Evolutionary conservation across 2,113 vertebrate genomes (phyloP), one percentile per base, ranked within the genome.

Genomic region (Daphoenositta chrysoptera): DNA sequence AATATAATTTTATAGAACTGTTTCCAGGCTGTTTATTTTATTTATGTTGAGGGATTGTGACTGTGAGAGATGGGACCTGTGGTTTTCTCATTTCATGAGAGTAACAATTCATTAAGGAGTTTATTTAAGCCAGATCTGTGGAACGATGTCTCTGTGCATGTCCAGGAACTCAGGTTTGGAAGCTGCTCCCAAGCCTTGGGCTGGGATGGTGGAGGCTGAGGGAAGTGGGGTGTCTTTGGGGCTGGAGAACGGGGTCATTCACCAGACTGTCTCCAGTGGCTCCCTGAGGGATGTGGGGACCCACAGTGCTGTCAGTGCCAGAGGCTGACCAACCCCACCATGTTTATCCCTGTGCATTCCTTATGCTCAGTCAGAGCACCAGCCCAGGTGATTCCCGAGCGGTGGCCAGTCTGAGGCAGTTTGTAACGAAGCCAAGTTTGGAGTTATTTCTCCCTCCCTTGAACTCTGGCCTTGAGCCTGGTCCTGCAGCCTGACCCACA

Each of bases 61-160:
- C 76, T 54, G 31, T 21, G 95, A 85, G 76, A 44, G 56, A 35
- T 63, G 82, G 89, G 79, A 73, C 63, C 39, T 75, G 82, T 65
- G 92, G 87, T 91, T 95, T 94, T 88, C 94, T 96, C 60, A 16
- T 87, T 96, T 87, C 42, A 63, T 40, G 58, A 24, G 70, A 76
- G 63, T 11, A 80, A 70, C 16, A 18, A 73, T 63, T 96, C 87
- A 63, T 95, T 88, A 66, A 83, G 44, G 66, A 91, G 82, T 18
- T 77, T 48, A 70, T 93, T 94, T 80, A 70, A 92, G 89, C 10
- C 75, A 50, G 63, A 31, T 20, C 23, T 1, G 1, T 9, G 79
- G 47, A 44, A 40, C 0, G 9, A 44, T 27, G 31, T 51, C 87
- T n/a, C 3, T 33, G 47, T 22, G 21, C 69, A 4, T 0, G 21